These are phyloP conservation scores for Nomada hirtipes DNA, from an alignment of 2,888 invertebrate genomes.

Conservation along the genomic window DNA sequence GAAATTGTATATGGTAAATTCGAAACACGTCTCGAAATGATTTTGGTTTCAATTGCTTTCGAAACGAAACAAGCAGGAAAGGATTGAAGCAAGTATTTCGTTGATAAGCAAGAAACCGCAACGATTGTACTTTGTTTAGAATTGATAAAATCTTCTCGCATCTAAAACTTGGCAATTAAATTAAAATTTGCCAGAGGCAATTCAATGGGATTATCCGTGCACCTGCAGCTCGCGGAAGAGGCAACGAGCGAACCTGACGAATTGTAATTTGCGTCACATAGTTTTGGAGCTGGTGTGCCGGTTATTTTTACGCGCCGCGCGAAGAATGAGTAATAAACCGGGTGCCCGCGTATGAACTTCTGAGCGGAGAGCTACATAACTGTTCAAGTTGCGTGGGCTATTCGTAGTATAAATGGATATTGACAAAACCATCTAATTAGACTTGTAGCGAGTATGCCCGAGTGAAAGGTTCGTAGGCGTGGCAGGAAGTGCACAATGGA, in stretches of 20 bases:
- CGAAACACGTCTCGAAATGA: too few relatives aligned
- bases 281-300: slow-evolving; percentile 14
- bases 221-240: background rate
- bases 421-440: slow-evolving; percentile 69
- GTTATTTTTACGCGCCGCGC: slow-evolving; percentile 11
- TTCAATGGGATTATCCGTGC: too few relatives aligned
- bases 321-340: slow-evolving; percentile 26
- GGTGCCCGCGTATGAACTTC: slow-evolving; percentile 17
- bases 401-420: slow-evolving; percentile 50
- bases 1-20: too few relatives aligned
- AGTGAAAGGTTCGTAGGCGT: slow-evolving; percentile 70
- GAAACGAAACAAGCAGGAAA: too few relatives aligned
- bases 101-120: too few relatives aligned
- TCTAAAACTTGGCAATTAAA: too few relatives aligned
- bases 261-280: slow-evolving; percentile 30
- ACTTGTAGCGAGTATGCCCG: slow-evolving; percentile 44
- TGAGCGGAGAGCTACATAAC: slow-evolving; percentile 6
- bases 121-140: too few relatives aligned
- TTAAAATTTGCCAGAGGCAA: too few relatives aligned
- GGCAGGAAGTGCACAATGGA: slow-evolving; percentile 70
- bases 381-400: slow-evolving; percentile 46
- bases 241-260: background rate
- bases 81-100: too few relatives aligned
- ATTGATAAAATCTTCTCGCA: too few relatives aligned
- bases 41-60: too few relatives aligned